These are phyloP conservation scores for Setophaga petechia DNA, from an alignment of 2,113 vertebrate species.

Conservation along the genomic window DNA sequence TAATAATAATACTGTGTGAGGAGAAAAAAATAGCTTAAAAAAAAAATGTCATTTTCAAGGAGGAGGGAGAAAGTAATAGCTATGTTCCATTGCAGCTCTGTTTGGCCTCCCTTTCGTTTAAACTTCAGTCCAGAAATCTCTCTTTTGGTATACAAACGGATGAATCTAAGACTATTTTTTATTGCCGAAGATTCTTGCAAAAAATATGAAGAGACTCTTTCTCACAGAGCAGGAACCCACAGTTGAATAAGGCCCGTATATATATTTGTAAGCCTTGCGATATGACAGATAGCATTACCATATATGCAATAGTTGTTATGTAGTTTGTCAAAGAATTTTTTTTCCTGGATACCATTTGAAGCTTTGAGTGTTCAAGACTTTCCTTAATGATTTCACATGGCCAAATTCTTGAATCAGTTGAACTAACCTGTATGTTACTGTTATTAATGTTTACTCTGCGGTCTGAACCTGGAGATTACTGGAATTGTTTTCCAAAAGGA, in stretches of 20 bases:
- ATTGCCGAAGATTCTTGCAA: constrained; percentile 78
- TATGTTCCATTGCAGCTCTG: constrained; percentile 63
- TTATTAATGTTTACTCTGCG: constrained; percentile 99
- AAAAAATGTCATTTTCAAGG: constrained; percentile 64
- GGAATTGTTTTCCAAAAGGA: constrained; percentile 89
- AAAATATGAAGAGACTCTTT: constrained; percentile 68
- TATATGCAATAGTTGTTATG: constrained; percentile 97
- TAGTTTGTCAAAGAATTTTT: constrained; percentile 85
- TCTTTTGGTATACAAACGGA: constrained; percentile 79
- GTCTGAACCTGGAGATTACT: constrained; percentile 98
- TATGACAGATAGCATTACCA: constrained; percentile 89
- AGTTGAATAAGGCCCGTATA: constrained; percentile 83
- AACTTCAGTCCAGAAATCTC: constrained; percentile 74
- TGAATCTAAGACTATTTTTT: constrained; percentile 80
- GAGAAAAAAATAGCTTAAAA: constrained; percentile 57
- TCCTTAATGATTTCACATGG: constrained; percentile 87
- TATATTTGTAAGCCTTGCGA: constrained; percentile 86
- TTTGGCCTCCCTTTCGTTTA: constrained; percentile 75
- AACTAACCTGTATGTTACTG: constrained; percentile 97
- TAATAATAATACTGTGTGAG: constrained; percentile 66
- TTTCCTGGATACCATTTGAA: constrained; percentile 88
- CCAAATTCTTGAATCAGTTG: constrained; percentile 89
- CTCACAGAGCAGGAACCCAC: constrained; percentile 73
- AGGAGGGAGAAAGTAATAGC: constrained; percentile 65
- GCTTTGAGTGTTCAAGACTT: constrained; percentile 86